Percentiles rank a stretch among this genome's conserved stretches.
Evolutionary conservation across 2,113 vertebrate genomes (phyloP).

Genomic region (Onychostoma macrolepis): DNA sequence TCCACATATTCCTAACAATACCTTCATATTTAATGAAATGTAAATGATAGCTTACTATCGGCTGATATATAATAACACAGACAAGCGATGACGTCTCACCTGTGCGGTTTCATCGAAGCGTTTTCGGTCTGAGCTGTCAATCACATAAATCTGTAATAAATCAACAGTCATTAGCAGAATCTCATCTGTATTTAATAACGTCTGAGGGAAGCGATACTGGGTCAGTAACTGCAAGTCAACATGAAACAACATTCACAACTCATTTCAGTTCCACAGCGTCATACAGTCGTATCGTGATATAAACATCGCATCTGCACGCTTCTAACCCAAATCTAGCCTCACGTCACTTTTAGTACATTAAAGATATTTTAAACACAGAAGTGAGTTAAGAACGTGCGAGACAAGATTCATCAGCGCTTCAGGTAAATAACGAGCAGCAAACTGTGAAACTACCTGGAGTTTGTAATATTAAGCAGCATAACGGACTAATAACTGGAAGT

Average conservation of each 20-base stretch:
- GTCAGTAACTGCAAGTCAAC: not conserved
- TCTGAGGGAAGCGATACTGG: not conserved
- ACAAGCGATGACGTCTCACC: slow-evolving; percentile 53
- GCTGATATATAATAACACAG: not conserved
- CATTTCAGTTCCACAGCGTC: too few species aligned
- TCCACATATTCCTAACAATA: not conserved
- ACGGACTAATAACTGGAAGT: too few species aligned
- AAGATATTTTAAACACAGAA: too few species aligned
- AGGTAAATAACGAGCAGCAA: too few species aligned
- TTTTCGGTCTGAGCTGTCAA: slow-evolving; percentile 77
- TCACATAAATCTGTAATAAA: slow-evolving; percentile 74
- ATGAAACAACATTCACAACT: not conserved
- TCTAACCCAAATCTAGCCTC: too few species aligned
- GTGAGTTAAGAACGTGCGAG: too few species aligned
- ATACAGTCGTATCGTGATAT: too few species aligned
- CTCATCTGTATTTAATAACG: not conserved
- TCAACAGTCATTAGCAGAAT: not conserved
- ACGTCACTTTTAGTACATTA: too few species aligned
- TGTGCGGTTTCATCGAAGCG: slow-evolving; percentile 73
- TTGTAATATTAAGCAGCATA: too few species aligned
- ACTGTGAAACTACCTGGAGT: too few species aligned
- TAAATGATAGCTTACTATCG: not conserved
- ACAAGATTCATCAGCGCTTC: too few species aligned
- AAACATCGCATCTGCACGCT: too few species aligned
- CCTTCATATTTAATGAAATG: not conserved